These are phyloP conservation scores for Crotalus tigris DNA, from an alignment of 2,113 vertebrate species.

Conservation along the genomic window DNA sequence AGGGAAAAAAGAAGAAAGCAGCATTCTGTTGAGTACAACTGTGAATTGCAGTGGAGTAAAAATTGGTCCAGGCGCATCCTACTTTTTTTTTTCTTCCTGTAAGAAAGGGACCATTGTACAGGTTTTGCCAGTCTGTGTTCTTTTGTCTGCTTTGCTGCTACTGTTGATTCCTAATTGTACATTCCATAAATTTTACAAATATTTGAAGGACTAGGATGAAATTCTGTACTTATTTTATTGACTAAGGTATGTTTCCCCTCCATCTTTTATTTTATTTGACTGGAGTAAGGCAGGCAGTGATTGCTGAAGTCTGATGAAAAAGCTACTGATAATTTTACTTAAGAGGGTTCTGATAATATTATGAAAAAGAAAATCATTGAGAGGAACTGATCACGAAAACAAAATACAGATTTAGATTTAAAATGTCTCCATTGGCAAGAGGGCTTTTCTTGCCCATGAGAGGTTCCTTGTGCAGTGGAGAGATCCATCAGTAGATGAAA, in stretches of 20 bases:
- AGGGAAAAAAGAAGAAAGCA: slow-evolving; percentile 11
- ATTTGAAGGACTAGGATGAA: slow-evolving; percentile 78
- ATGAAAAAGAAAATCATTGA: slow-evolving; percentile 5
- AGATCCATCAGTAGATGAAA: not conserved
- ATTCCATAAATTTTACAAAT: slow-evolving; percentile 70
- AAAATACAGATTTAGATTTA: not conserved
- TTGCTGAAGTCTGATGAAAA: slow-evolving; percentile 38
- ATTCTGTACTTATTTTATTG: slow-evolving; percentile 72
- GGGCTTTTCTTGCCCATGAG: not conserved
- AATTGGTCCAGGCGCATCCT: slow-evolving; percentile 60
- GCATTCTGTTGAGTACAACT: slow-evolving; percentile 47
- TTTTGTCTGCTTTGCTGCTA: slow-evolving; percentile 71
- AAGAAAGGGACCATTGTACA: slow-evolving; percentile 62
- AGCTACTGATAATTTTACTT: slow-evolving; percentile 30
- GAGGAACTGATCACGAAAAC: not conserved
- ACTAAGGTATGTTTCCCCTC: slow-evolving; percentile 26
- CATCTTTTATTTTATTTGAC: slow-evolving; percentile 20
- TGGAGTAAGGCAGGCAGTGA: slow-evolving; percentile 31
- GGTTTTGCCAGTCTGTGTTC: slow-evolving; percentile 69
- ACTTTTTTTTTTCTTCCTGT: slow-evolving; percentile 27
- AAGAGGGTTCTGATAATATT: slow-evolving; percentile 13
- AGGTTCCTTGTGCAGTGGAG: not conserved
- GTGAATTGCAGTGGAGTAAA: slow-evolving; percentile 39
- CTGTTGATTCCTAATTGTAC: slow-evolving; percentile 71
- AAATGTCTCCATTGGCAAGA: not conserved